A percentile compares a stretch with the other conserved stretches of the same genome.
These are phyloP conservation scores for Scomberomorus guttatus DNA, from an alignment of 2,797 vertebrate genomes.

Conservation along the genomic window DNA sequence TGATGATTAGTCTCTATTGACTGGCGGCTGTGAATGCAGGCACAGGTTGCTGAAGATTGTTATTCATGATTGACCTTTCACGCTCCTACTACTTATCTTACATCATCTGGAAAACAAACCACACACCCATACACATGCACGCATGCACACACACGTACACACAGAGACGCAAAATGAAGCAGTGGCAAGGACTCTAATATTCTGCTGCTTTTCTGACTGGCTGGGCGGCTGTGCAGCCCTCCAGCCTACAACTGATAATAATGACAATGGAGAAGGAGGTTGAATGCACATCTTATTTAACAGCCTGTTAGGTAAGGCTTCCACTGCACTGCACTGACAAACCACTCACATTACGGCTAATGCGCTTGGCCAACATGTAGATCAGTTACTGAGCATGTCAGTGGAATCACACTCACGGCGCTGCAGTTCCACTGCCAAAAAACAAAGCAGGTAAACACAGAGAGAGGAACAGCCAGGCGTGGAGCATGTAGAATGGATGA, in stretches of 20 bases:
- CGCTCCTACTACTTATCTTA: conserved; percentile 25
- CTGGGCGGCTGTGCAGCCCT: conserved; percentile 6
- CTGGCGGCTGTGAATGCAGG: conserved; percentile 8
- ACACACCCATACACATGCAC: too few relatives aligned
- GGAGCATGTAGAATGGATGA: not conserved
- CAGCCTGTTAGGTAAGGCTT: conserved; percentile 69
- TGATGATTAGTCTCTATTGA: conserved; percentile 17
- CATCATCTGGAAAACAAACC: conserved; percentile 40
- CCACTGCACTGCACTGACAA: conserved; percentile 47
- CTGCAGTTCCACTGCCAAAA: conserved; percentile 3
- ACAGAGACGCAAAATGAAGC: conserved; percentile 1
- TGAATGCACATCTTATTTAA: conserved; percentile 73
- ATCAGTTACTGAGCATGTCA: conserved; percentile 45
- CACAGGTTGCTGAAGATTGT: conserved; percentile 33
- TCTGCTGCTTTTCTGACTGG: conserved; percentile 34
- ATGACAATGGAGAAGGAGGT: conserved; percentile 48
- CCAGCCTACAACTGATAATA: conserved; percentile 46
- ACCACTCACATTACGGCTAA: conserved; percentile 61
- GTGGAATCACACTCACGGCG: conserved; percentile 21
- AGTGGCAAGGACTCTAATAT: conserved; percentile 14
- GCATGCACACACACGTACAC: too few relatives aligned
- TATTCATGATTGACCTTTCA: conserved; percentile 48
- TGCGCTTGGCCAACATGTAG: conserved; percentile 36
- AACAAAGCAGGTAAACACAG: conserved; percentile 32
- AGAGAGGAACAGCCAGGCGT: not conserved